phyloP scores from a whole-genome alignment of 2,113 vertebrate genomes.

The Hydrochoerus hydrochaeris region DNA sequence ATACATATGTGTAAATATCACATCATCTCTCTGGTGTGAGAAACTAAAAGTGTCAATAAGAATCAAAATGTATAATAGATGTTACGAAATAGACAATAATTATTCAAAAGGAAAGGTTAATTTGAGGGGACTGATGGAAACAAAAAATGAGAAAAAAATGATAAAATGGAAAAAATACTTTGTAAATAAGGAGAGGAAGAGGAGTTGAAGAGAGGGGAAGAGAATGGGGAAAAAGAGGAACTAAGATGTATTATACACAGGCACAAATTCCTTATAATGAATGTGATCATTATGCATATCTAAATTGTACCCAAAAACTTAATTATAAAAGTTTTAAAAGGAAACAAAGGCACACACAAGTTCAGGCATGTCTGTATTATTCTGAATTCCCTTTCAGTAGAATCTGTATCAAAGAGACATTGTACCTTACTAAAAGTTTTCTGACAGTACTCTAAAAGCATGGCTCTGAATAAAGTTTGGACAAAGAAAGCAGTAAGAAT shows the following conservation, averaged over 20 bases:
- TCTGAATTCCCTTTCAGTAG: not conserved
- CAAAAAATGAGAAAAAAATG: not conserved
- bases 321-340: not conserved
- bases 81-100: not conserved
- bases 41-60: not conserved
- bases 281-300: not conserved
- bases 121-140: not conserved
- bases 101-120: not conserved
- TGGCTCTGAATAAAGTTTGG: not conserved
- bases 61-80: not conserved
- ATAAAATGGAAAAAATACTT: not conserved
- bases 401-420: not conserved
- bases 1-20: not conserved
- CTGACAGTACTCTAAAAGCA: not conserved
- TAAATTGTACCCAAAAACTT: not conserved
- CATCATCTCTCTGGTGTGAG: not conserved
- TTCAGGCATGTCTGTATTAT: not conserved
- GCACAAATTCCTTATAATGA: not conserved
- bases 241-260: not conserved
- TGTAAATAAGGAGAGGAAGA: not conserved
- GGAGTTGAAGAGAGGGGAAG: not conserved
- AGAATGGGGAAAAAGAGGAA: not conserved
- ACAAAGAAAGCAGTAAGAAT: not conserved
- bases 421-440: not conserved
- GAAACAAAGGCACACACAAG: constrained; percentile 24